Base-by-base conservation (phyloP, 1,140 invertebrate species). In the Mactra quadrangularis region DNA sequence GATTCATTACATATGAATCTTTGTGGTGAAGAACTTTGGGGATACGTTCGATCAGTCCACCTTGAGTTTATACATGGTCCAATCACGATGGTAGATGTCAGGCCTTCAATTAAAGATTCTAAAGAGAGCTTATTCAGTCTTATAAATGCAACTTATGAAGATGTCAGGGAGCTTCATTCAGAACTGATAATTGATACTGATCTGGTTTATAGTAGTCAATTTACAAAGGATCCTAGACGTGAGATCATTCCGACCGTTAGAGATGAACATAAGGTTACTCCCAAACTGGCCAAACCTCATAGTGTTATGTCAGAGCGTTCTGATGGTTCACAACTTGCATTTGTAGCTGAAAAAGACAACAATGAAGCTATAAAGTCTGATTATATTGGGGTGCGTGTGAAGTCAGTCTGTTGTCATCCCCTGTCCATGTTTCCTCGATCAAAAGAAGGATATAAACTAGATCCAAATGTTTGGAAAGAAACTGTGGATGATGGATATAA, bases 21-120 rank as follows among this genome's bases (percentile, higher is more conserved):
- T 11, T 22, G 35, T 3, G 64, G 74, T 13, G 22, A 17, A 19
- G 64, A 64, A 52, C 60, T 78, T 33, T 78, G 75, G 75, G 75
- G 75, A n/a, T 78, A 66, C 25, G 31, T 66, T 33, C 59, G 75
- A 22, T 62, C 75, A 22, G 17, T 78, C 0, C 25, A 66, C 13
- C 3, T 50, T 4, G 75, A 78, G 52, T 78, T 64, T 9, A 55
- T 53, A 11, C 27, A 52, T 64, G 59, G 25, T 15, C 41, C 62
- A 19, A 52, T 78, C 0, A 53, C 62, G 27, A 15, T 78, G 29
- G 29, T 78, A 2, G 75, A 78, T 27, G 27, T 64, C 3, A 57
- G 62, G 22, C 60, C 75, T 4, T 78, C 41, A 27, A 22, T 66
- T 22, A 3, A 6, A 27, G 62, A 52, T 7, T 33, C 75, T 11